phyloP scores from a whole-genome alignment of 2,797 vertebrate species.

The Oreochromis mossambicus region DNA sequence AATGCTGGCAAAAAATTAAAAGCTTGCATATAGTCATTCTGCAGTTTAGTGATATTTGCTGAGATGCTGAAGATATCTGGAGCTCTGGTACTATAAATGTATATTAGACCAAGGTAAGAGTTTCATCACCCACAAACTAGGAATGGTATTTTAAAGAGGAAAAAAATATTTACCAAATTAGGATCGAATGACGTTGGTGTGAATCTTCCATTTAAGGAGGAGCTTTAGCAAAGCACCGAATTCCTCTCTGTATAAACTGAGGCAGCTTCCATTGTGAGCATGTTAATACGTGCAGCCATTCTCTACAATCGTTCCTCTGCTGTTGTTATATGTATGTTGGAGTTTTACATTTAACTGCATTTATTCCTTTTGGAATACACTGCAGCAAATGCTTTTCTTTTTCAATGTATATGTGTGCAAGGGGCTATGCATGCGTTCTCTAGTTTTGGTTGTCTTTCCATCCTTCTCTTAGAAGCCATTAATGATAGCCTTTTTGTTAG shows the following conservation, averaged over 20 bases:
- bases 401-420: neutral
- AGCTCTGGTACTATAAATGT: neutral
- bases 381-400: neutral
- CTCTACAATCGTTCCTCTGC: neutral
- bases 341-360: neutral
- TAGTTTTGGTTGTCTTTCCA: neutral
- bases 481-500: neutral
- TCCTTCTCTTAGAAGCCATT: neutral
- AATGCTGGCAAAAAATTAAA: slow-evolving; percentile 9
- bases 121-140: neutral
- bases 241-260: slow-evolving; percentile 8
- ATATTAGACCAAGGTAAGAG: slow-evolving; percentile 1
- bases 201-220: neutral
- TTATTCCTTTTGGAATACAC: neutral
- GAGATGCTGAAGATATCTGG: neutral
- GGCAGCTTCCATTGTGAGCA: neutral
- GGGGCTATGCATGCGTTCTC: neutral
- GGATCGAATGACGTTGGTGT: neutral
- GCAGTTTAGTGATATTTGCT: slow-evolving; percentile 24
- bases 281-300: slow-evolving; percentile 7
- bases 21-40: neutral
- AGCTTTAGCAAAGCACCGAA: slow-evolving; percentile 20
- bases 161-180: neutral
- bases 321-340: neutral
- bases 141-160: neutral